These are phyloP conservation scores for Quadriops clusia DNA, from an alignment of 2,888 invertebrate genomes.

Conservation along the genomic window DNA sequence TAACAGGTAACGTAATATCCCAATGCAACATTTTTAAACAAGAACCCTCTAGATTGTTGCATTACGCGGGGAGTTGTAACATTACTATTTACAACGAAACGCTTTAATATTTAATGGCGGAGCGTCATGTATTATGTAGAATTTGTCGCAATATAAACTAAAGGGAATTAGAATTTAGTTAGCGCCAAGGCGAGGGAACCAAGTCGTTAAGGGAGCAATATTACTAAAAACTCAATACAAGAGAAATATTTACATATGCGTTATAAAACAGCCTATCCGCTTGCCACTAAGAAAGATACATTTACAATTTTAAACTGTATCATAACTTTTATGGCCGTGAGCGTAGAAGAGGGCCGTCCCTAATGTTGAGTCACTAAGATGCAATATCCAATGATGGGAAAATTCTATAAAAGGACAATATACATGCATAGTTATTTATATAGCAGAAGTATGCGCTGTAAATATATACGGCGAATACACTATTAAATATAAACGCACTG, in stretches of 20 bases:
- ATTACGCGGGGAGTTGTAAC: too few relatives aligned
- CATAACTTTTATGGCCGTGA: slow-evolving; percentile 22
- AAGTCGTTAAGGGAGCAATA: slow-evolving; percentile 17
- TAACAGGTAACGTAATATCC: too few relatives aligned
- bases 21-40: too few relatives aligned
- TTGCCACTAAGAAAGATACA: slow-evolving; percentile 19
- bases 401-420: slow-evolving; percentile 21
- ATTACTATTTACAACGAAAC: too few relatives aligned
- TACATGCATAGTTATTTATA: slow-evolving; percentile 18
- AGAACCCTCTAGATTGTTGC: too few relatives aligned
- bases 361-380: slow-evolving; percentile 18
- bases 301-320: slow-evolving; percentile 23
- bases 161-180: slow-evolving; percentile 17
- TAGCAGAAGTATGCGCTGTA: slow-evolving; percentile 15
- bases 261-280: slow-evolving; percentile 19
- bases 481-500: slow-evolving; percentile 24
- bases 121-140: too few relatives aligned
- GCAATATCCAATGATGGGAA: slow-evolving; percentile 18
- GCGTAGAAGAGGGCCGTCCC: slow-evolving; percentile 17
- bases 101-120: too few relatives aligned
- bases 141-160: slow-evolving; percentile 12
- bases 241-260: slow-evolving; percentile 18
- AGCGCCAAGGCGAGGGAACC: slow-evolving; percentile 14
- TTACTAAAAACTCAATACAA: slow-evolving; percentile 14
- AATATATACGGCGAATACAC: slow-evolving; percentile 19